Evolutionary conservation across 2,888 invertebrate genomes (phyloP).

Genomic region (Tanytarsus gracilentus): DNA sequence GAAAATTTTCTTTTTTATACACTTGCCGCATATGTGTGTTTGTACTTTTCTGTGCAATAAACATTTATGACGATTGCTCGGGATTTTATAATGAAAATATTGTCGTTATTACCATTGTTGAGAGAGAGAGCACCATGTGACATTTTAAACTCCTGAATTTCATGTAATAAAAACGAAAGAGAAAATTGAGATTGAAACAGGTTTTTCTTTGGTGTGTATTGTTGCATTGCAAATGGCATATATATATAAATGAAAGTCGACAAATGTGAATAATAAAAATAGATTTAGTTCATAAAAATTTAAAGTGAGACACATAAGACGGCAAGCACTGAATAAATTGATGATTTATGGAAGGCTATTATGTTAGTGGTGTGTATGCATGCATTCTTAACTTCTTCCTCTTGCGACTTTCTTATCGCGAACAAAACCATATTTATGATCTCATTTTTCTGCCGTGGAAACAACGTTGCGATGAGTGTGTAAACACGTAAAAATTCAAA

Average conservation of each 20-base stretch:
- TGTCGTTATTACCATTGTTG: neutral
- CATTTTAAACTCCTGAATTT: slow-evolving; percentile 7
- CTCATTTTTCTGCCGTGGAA: neutral
- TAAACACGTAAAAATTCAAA: slow-evolving; percentile 3
- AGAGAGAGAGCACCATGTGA: neutral
- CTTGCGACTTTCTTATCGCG: neutral
- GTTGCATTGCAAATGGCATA: too few relatives aligned
- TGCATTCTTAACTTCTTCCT: too few relatives aligned
- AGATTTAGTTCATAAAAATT: too few relatives aligned
- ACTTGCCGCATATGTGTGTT: neutral
- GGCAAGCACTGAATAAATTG: too few relatives aligned
- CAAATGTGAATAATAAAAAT: too few relatives aligned
- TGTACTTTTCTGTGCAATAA: slow-evolving; percentile 11
- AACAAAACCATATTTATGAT: neutral
- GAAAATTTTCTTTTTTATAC: slow-evolving; percentile 1
- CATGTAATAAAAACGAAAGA: neutral
- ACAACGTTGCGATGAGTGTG: too few relatives aligned
- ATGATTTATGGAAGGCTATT: too few relatives aligned
- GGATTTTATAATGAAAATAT: slow-evolving; percentile 8
- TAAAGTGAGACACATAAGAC: too few relatives aligned
- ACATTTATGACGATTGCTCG: slow-evolving; percentile 21
- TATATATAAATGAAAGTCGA: too few relatives aligned
- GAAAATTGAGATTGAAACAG: neutral
- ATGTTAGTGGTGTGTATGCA: too few relatives aligned
- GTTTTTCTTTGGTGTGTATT: too few relatives aligned